Percentiles rank a stretch among this genome's conserved stretches.
Evolutionary conservation across 2,888 invertebrate species (phyloP).

Genomic region (Eilema griseolum): DNA sequence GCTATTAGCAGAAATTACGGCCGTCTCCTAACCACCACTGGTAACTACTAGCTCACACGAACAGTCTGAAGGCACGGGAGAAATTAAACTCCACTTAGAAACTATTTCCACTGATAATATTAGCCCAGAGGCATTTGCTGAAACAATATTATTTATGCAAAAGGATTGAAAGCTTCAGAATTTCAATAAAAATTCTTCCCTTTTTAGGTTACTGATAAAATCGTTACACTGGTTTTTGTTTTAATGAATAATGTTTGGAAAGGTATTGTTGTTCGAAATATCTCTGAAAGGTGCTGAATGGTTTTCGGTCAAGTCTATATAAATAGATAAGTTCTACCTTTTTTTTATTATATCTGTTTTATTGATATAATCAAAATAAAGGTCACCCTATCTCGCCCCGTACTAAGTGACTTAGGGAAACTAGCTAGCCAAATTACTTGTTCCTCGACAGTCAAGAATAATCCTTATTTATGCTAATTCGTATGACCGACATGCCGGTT

Average conservation of each 20-base stretch:
- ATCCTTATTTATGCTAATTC: background rate
- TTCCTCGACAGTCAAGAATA: background rate
- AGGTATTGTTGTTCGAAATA: too few species aligned
- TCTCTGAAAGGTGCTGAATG: too few species aligned
- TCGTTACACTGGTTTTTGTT: too few species aligned
- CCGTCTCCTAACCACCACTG: background rate
- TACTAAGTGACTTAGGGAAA: too few species aligned
- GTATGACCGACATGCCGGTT: background rate
- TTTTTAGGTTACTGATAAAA: background rate
- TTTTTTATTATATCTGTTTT: too few species aligned
- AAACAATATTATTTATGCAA: background rate
- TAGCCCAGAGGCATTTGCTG: background rate
- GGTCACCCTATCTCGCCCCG: too few species aligned
- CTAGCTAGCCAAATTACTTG: too few species aligned
- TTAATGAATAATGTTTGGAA: too few species aligned
- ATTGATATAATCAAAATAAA: too few species aligned
- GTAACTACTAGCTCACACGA: background rate
- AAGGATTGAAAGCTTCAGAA: background rate
- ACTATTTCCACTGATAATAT: background rate
- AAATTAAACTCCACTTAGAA: background rate
- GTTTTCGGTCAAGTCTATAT: too few species aligned
- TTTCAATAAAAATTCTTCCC: background rate
- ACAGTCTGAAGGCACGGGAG: background rate
- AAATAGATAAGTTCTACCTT: too few species aligned
- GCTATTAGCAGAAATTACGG: slow-evolving; percentile 5